These are phyloP conservation scores for Diceros bicornis DNA, from an alignment of 2,797 vertebrate genomes.

Conservation along the genomic window DNA sequence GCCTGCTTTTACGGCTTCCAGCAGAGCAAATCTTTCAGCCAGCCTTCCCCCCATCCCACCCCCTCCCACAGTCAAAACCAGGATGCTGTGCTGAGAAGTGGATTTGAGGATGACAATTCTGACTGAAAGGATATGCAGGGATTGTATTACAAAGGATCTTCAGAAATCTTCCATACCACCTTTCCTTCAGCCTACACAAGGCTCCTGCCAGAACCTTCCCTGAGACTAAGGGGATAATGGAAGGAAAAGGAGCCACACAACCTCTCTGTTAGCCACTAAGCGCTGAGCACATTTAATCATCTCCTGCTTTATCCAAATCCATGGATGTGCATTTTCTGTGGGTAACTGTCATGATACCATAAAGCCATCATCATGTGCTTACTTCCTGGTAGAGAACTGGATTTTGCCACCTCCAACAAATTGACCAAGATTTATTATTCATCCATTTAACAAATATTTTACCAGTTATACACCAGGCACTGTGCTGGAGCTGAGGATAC, in stretches of 20 bases:
- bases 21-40: neutral
- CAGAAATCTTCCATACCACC: neutral
- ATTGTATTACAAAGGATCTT: neutral
- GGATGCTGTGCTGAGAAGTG: neutral
- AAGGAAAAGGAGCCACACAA: neutral
- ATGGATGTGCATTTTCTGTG: neutral
- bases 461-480: neutral
- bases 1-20: neutral
- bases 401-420: neutral
- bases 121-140: neutral
- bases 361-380: neutral
- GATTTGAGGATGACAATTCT: neutral
- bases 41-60: neutral
- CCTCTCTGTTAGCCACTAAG: neutral
- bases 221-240: neutral
- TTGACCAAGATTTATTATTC: neutral
- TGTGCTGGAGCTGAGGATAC: too few species aligned
- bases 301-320: neutral
- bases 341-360: rapidly evolving
- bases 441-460: neutral
- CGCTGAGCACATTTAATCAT: neutral
- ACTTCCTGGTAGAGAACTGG: neutral
- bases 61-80: neutral
- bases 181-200: neutral
- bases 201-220: neutral